Evolutionary conservation across 2,888 invertebrate species (phyloP), one percentile per base, ranked within the genome.

Genomic region (Apeira syringaria): DNA sequence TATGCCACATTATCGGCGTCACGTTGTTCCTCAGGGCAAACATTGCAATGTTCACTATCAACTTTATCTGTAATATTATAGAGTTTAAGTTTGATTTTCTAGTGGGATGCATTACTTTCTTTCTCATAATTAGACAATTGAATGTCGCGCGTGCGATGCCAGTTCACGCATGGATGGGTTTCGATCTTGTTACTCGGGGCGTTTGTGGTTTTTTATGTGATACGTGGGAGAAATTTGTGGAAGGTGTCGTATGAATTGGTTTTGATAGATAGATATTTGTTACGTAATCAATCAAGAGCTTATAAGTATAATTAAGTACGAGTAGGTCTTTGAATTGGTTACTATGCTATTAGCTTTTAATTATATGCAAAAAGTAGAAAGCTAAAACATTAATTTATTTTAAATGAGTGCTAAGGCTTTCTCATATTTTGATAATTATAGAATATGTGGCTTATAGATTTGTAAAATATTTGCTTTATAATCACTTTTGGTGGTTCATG

Each of bases 71-170:
- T 2, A 12, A 12, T 1, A 5, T 3, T 12, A 31, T 41, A 50
- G 24, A 39, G 50, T 45, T 18, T 25, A 26, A 30, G 45, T 28
- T 56, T 11, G 10, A 18, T 26, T 26, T 34, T 3, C 24, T 18
- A 8, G 8, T 10, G 26, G 40, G 47, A 49, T 51, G 50, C 41
- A 47, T 52, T 53, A 59, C 64, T 64, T 62, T 64, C 61, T 64
- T 62, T 59, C 48, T 56, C 54, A 47, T 63, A 63, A 63, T 64
- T 58, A 61, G 63, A 58, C 54, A 59, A 56, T 57, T 52, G 58
- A 64, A 57, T 60, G 60, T 60, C 59, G 56, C 62, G 57, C 59
- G 59, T 56, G 61, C 47, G 47, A 45, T 18, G 50, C 29, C 35
- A 45, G 42, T 56, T 50, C 42, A 56, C 56, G 56, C 56, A 56